phyloP scores from a whole-genome alignment of 2,797 vertebrate genomes.

The Euphonia xanthogaster region DNA sequence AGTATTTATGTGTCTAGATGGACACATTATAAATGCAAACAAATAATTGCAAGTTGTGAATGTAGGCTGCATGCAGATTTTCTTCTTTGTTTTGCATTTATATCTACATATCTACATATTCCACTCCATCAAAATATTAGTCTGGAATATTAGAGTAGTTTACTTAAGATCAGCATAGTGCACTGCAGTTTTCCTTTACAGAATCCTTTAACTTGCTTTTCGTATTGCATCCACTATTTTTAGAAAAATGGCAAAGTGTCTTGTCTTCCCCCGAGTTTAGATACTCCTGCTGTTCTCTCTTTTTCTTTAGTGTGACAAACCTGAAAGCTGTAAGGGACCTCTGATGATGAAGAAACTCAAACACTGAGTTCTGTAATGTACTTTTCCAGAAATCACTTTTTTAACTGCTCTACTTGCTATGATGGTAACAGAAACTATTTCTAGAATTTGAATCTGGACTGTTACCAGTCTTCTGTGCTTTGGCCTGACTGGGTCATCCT shows the following conservation, averaged over 20 bases:
- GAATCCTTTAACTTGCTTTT: background rate
- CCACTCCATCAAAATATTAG: background rate
- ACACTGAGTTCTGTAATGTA: background rate
- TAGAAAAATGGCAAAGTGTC: background rate
- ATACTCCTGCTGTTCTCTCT: background rate
- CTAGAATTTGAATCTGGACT: background rate
- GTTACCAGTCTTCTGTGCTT: background rate
- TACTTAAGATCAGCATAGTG: background rate
- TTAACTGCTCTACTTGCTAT: background rate
- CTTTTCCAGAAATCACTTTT: background rate
- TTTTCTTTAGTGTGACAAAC: background rate
- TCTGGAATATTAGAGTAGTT: background rate
- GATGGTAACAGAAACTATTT: background rate
- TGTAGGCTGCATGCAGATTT: background rate
- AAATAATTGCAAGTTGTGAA: background rate
- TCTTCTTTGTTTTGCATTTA: background rate
- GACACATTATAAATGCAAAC: background rate
- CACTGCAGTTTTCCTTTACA: background rate
- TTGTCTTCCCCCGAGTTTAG: background rate
- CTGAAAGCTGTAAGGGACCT: background rate
- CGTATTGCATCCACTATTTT: background rate
- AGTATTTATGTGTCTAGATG: background rate
- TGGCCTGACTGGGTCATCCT: background rate
- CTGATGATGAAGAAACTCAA: background rate
- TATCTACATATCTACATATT: background rate